These are phyloP conservation scores for Brachyhypopomus gauderio DNA, from an alignment of 2,113 vertebrate genomes.

Conservation along the genomic window DNA sequence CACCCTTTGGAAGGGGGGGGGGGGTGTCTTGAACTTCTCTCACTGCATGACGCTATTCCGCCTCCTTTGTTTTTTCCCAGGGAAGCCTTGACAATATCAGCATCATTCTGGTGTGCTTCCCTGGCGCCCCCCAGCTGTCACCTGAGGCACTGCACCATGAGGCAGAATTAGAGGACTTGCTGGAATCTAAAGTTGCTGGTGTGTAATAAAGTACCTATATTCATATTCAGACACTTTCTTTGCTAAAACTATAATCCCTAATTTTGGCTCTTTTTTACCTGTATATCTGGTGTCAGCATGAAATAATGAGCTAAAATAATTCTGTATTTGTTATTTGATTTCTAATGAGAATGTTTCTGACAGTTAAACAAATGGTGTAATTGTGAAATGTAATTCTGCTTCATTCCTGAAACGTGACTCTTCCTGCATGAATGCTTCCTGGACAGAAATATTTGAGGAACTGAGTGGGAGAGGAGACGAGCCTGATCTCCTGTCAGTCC, in stretches of 20 bases:
- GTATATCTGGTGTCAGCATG: background rate
- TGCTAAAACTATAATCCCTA: background rate
- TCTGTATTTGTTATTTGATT: too few species aligned
- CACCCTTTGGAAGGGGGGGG: background rate
- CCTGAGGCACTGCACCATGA: constrained; percentile 78
- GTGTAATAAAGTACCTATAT: background rate
- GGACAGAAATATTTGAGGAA: constrained; percentile 76
- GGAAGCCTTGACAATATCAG: constrained; percentile 86
- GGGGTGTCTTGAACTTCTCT: background rate
- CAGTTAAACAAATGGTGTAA: too few species aligned
- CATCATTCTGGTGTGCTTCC: constrained; percentile 81
- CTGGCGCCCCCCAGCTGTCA: constrained; percentile 77
- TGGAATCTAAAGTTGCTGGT: constrained; percentile 80
- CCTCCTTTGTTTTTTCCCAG: constrained; percentile 62
- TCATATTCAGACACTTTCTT: background rate
- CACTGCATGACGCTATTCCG: constrained; percentile 42
- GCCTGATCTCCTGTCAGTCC: constrained; percentile 74
- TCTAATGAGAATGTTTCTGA: too few species aligned
- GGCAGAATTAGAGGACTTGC: constrained; percentile 72
- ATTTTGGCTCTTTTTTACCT: background rate
- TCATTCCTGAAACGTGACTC: background rate
- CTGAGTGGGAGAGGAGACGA: constrained; percentile 67
- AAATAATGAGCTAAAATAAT: too few species aligned
- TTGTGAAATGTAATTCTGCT: background rate
- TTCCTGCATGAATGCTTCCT: constrained; percentile 5